phyloP scores from a whole-genome alignment of 2,113 vertebrate species.

The Varanus salvator region DNA sequence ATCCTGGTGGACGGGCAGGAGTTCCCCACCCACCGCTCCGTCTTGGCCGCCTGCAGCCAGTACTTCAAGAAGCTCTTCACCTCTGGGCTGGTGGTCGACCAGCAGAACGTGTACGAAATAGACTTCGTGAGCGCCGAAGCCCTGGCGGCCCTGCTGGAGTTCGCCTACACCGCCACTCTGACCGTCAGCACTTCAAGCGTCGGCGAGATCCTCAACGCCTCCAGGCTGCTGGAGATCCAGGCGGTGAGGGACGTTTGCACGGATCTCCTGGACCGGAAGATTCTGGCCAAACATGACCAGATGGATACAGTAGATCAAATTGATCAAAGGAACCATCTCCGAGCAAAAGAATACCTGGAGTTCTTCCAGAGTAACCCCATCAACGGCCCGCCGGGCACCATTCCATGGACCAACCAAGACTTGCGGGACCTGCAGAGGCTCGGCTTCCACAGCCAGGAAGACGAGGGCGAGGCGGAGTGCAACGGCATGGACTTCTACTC shows the following conservation, averaged over 20 bases:
- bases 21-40: slow-evolving; percentile 97
- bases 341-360: slow-evolving; percentile 96
- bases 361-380: slow-evolving; percentile 93
- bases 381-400: slow-evolving; percentile 78
- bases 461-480: slow-evolving; percentile 86
- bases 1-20: slow-evolving; percentile 92
- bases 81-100: slow-evolving; percentile 91
- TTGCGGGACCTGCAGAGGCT: slow-evolving; percentile 75
- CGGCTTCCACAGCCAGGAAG: slow-evolving; percentile 80
- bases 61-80: slow-evolving; percentile 99
- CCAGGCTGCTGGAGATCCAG: slow-evolving; percentile 92
- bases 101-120: slow-evolving; percentile 94
- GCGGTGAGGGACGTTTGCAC: slow-evolving; percentile 95
- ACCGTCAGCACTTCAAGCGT: slow-evolving; percentile 94
- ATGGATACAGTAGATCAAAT: slow-evolving; percentile 80
- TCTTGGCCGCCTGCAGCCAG: slow-evolving; percentile 95
- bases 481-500: slow-evolving; percentile 79
- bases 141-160: slow-evolving; percentile 94
- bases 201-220: slow-evolving; percentile 93
- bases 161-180: slow-evolving; percentile 97
- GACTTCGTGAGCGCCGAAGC: slow-evolving; percentile 95
- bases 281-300: slow-evolving; percentile 84
- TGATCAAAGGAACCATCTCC: slow-evolving; percentile 90
- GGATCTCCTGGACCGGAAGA: slow-evolving; percentile 97
- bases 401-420: slow-evolving; percentile 78